Percentiles rank a stretch among this genome's conserved stretches.
Conservation (phyloP, 2,797 vertebrate genomes). For the Cryptoblepharus egeriae region DNA sequence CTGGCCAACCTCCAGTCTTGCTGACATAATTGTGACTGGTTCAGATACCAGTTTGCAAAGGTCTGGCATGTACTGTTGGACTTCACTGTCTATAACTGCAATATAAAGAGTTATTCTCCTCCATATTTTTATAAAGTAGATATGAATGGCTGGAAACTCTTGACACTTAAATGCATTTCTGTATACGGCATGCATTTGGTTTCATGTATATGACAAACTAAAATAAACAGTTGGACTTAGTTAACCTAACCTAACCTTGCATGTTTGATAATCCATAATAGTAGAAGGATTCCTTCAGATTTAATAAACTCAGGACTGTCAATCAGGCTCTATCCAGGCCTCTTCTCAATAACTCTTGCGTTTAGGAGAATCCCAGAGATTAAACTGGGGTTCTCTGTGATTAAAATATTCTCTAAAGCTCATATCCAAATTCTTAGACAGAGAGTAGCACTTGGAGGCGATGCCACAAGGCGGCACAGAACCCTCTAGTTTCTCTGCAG, state of each 20-base stretch:
- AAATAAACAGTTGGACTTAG: constrained; percentile 70
- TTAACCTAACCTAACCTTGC: constrained; percentile 60
- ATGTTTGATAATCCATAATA: constrained; percentile 27
- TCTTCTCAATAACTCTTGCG: constrained; percentile 47
- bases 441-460: constrained; percentile 56
- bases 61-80: constrained; percentile 50
- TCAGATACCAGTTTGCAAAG: constrained; percentile 63
- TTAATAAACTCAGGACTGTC: constrained; percentile 55
- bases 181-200: constrained; percentile 80
- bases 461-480: constrained; percentile 13
- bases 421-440: constrained; percentile 72
- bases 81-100: constrained; percentile 79
- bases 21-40: constrained; percentile 59
- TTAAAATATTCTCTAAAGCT: constrained; percentile 33
- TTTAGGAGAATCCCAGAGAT: constrained; percentile 47
- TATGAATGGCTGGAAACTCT: constrained; percentile 78
- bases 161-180: constrained; percentile 77
- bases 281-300: constrained; percentile 52
- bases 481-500: constrained; percentile 53
- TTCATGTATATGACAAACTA: constrained; percentile 75
- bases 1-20: constrained; percentile 54
- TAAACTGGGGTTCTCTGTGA: constrained; percentile 51
- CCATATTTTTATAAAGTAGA: constrained; percentile 61
- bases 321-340: constrained; percentile 3
- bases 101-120: constrained; percentile 67